Percentiles rank a stretch among this genome's conserved stretches.
These are phyloP conservation scores for Patagioenas fasciata DNA, from an alignment of 2,113 vertebrate genomes.

Conservation along the genomic window DNA sequence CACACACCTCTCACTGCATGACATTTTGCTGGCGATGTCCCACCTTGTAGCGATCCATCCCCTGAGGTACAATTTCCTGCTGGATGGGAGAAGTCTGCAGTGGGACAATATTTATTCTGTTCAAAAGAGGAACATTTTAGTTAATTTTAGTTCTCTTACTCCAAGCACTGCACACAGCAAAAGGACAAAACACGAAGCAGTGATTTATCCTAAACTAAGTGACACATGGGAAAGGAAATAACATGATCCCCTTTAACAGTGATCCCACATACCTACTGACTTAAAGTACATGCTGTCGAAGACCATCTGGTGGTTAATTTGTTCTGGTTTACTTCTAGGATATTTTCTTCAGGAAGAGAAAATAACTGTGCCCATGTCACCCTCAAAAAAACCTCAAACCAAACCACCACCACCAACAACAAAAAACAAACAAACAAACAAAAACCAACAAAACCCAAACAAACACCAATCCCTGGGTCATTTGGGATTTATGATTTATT, in stretches of 20 bases:
- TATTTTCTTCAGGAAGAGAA: neutral
- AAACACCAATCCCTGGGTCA: neutral
- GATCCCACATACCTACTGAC: neutral
- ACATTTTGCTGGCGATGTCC: neutral
- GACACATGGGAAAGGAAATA: neutral
- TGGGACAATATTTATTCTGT: neutral
- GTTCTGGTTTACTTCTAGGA: neutral
- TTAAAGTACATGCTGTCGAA: neutral
- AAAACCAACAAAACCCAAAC: neutral
- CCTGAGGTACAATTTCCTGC: neutral
- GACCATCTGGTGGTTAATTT: neutral
- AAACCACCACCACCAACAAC: too few relatives aligned
- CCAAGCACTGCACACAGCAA: neutral
- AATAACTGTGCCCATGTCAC: neutral
- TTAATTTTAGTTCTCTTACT: neutral
- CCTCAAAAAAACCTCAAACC: neutral
- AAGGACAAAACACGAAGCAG: neutral
- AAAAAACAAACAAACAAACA: too few relatives aligned
- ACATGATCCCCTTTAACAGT: neutral
- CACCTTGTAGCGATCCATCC: neutral
- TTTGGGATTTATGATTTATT: neutral
- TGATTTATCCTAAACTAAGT: neutral
- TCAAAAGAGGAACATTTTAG: neutral
- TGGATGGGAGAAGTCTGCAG: neutral
- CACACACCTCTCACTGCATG: fast-evolving